phyloP scores from a whole-genome alignment of 2,113 vertebrate species.

The Butastur rufipennis region DNA sequence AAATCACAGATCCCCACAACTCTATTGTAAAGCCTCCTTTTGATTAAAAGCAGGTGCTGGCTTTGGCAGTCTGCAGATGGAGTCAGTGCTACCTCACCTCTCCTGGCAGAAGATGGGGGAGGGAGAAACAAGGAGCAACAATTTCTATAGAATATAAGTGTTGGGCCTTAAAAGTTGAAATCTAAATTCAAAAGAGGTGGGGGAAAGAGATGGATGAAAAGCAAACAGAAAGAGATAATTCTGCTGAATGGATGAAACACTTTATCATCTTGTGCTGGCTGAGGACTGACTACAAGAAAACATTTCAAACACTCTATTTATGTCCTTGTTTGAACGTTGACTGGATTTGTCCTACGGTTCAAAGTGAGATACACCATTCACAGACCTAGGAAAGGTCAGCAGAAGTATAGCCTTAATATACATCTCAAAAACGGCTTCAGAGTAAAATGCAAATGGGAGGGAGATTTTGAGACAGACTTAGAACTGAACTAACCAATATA shows the following conservation, averaged over 20 bases:
- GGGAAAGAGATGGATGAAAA: background rate
- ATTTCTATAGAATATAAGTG: background rate
- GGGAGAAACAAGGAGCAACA: background rate
- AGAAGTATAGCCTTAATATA: background rate
- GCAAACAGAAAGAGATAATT: background rate
- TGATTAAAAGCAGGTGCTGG: background rate
- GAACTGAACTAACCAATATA: background rate
- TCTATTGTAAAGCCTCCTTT: background rate
- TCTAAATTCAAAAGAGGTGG: background rate
- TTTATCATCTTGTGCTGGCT: background rate
- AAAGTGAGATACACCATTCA: background rate
- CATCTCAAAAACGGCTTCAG: background rate
- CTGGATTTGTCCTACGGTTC: background rate
- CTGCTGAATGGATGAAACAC: background rate
- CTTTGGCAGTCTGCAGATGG: background rate
- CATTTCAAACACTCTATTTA: background rate
- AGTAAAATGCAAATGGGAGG: background rate
- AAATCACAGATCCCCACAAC: background rate
- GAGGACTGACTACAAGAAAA: background rate
- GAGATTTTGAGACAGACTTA: background rate
- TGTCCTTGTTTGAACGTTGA: background rate
- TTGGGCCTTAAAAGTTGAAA: background rate
- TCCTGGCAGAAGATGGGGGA: background rate
- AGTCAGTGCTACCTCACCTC: background rate
- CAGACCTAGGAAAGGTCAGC: background rate